Evolutionary conservation across 2,797 vertebrate species (phyloP).

Genomic region (Adrianichthys oophorus): DNA sequence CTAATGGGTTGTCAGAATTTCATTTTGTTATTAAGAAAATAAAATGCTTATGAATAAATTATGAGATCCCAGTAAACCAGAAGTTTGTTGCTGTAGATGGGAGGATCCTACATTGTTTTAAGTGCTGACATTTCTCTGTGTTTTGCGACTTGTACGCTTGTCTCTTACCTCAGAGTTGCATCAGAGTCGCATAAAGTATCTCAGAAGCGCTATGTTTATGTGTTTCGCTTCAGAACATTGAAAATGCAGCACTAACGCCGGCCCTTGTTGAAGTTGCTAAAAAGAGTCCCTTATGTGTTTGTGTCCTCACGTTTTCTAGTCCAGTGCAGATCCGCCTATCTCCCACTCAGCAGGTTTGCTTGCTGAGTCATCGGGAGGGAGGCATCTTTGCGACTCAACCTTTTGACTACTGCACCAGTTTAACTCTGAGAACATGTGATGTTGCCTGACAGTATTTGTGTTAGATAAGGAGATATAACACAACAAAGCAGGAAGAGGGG

Average conservation of each 20-base stretch:
- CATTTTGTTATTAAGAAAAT: constrained; percentile 7
- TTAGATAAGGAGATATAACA: too few relatives aligned
- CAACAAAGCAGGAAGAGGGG: too few relatives aligned
- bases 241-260: constrained; percentile 36
- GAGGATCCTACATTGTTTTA: constrained; percentile 5
- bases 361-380: constrained; percentile 54
- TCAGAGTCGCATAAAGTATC: constrained; percentile 2
- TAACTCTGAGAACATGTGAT: constrained; percentile 25
- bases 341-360: constrained; percentile 60
- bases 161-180: not conserved
- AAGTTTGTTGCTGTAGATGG: not conserved
- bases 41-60: constrained; percentile 1
- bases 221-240: constrained; percentile 12
- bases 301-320: constrained; percentile 55
- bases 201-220: constrained; percentile 9
- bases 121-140: not conserved
- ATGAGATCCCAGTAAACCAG: not conserved
- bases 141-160: not conserved
- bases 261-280: constrained; percentile 11
- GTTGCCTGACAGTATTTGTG: constrained; percentile 2
- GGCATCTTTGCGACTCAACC: constrained; percentile 23
- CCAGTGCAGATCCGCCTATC: constrained; percentile 35
- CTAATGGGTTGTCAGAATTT: not conserved
- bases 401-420: constrained; percentile 27
- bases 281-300: constrained; percentile 48